Percentiles rank a stretch among this genome's conserved stretches.
phyloP scores from a whole-genome alignment of 2,113 vertebrate species.

The Charina bottae region DNA sequence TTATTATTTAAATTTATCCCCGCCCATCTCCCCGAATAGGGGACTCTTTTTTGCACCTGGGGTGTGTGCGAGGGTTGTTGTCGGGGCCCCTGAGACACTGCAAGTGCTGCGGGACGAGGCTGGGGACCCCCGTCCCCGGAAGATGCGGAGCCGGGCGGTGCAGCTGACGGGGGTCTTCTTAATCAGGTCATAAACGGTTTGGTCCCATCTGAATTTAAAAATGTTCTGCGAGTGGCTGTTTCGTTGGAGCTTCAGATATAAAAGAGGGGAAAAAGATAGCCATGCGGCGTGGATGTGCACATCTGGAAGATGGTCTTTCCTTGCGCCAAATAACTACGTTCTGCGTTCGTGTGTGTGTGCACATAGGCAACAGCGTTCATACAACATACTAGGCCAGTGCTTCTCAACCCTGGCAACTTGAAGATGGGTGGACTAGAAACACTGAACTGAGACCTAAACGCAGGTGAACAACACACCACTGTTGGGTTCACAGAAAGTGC shows the following conservation, averaged over 20 bases:
- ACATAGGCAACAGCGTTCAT: too few species aligned
- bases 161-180: background rate
- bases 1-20: too few species aligned
- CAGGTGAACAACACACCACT: too few species aligned
- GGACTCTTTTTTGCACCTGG: background rate
- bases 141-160: background rate
- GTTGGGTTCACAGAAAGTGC: too few species aligned
- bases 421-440: too few species aligned
- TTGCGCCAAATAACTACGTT: background rate
- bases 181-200: constrained; percentile 27
- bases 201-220: constrained; percentile 2
- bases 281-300: too few species aligned
- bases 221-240: background rate
- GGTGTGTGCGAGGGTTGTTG: background rate
- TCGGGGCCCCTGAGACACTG: background rate
- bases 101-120: background rate
- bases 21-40: too few species aligned
- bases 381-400: too few species aligned
- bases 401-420: too few species aligned
- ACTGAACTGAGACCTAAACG: too few species aligned
- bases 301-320: background rate
- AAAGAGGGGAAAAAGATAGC: background rate
- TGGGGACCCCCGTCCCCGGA: too few species aligned
- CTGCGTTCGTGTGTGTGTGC: background rate
- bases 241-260: background rate